Percentiles rank a stretch among this genome's conserved stretches.
Conservation (phyloP, 1,140 invertebrate genomes). For the Zaprionus kolodkinae region DNA sequence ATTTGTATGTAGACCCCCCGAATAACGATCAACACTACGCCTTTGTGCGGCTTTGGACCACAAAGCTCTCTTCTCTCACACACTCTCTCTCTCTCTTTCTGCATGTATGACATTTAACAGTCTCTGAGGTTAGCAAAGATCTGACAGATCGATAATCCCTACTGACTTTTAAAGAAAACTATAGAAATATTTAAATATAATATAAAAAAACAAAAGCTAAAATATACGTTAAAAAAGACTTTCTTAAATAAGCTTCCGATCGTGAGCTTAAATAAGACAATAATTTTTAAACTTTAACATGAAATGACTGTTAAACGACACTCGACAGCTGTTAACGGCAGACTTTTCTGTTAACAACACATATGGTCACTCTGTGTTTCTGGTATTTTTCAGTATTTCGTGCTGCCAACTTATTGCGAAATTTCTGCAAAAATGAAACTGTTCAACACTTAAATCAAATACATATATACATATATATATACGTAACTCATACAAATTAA, state of each 20-base stretch:
- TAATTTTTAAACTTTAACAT: conserved; percentile 15
- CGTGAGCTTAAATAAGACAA: neutral
- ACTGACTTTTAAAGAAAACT: neutral
- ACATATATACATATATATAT: conserved; percentile 49
- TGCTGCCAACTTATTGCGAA: conserved; percentile 37
- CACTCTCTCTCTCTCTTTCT: neutral
- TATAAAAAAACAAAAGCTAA: too few relatives aligned
- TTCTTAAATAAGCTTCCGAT: neutral
- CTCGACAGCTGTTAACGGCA: conserved; percentile 16
- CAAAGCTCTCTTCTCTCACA: neutral
- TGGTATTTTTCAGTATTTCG: conserved; percentile 19
- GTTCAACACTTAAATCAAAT: conserved; percentile 38
- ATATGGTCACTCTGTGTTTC: neutral
- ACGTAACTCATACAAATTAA: conserved; percentile 65
- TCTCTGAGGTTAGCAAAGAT: neutral
- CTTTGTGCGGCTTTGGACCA: neutral
- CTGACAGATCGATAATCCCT: neutral
- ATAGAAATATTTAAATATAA: neutral
- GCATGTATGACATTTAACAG: neutral
- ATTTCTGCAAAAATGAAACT: conserved; percentile 36
- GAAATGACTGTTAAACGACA: conserved; percentile 9
- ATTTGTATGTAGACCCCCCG: neutral
- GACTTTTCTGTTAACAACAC: conserved; percentile 8
- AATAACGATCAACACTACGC: conserved; percentile 3
- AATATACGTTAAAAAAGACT: too few relatives aligned